Evolutionary conservation across 2,113 vertebrate genomes (phyloP).

Genomic region (Buteo buteo): DNA sequence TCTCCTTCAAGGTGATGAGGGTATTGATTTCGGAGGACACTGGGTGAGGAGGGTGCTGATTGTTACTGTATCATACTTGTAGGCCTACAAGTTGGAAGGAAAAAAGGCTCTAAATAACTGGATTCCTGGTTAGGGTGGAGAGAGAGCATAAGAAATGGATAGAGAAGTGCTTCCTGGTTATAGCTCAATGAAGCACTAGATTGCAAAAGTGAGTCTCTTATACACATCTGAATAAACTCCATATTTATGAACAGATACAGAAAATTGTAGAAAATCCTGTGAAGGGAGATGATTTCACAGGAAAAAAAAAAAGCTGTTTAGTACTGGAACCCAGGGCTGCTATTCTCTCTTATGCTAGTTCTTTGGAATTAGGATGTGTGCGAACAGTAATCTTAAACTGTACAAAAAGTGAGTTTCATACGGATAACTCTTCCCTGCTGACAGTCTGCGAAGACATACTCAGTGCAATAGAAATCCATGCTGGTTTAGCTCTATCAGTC

Average conservation of each 20-base stretch:
- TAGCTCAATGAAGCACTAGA: slow-evolving; percentile 6
- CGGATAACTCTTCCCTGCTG: neutral
- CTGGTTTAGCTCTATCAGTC: neutral
- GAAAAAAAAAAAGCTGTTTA: neutral
- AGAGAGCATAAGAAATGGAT: neutral
- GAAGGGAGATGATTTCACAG: neutral
- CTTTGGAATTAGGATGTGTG: neutral
- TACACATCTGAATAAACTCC: too few species aligned
- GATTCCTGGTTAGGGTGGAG: neutral
- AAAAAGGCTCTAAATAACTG: neutral
- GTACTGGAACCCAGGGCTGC: neutral
- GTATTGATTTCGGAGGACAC: neutral
- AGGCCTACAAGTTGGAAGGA: neutral
- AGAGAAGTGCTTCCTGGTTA: neutral
- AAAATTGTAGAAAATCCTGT: neutral
- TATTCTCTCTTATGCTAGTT: neutral
- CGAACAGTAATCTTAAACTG: neutral
- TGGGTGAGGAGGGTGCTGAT: neutral
- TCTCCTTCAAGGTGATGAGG: neutral
- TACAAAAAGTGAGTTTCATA: neutral
- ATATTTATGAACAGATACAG: neutral
- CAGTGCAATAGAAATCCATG: neutral
- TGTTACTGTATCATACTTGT: rapidly evolving
- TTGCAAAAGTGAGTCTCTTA: neutral
- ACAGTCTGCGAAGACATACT: neutral